Conservation (phyloP, 2,113 vertebrate species). For the Sciurus niger region DNA sequence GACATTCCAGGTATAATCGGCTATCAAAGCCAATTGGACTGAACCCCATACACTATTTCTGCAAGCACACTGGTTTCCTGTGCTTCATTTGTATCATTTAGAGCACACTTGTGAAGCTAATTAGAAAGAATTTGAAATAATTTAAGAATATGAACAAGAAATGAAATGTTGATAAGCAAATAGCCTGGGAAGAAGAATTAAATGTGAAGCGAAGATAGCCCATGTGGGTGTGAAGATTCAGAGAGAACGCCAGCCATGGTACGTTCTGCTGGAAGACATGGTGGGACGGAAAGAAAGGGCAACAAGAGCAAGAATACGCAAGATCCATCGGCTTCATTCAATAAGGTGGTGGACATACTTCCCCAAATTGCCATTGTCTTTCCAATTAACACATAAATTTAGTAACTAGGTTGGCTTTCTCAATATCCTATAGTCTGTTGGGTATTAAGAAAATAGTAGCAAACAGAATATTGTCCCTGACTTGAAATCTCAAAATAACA, state of each 20-base stretch:
- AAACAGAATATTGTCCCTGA: not conserved
- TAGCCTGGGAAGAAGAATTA: not conserved
- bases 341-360: not conserved
- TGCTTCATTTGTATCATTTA: not conserved
- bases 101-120: not conserved
- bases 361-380: not conserved
- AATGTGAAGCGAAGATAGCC: not conserved
- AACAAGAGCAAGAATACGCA: not conserved
- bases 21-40: slow-evolving; percentile 66
- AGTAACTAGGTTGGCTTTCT: not conserved
- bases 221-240: not conserved
- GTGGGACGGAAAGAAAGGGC: no score
- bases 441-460: not conserved
- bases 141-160: slow-evolving; percentile 47
- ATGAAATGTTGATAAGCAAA: slow-evolving; percentile 48
- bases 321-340: not conserved
- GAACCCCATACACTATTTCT: not conserved
- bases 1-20: slow-evolving; percentile 8
- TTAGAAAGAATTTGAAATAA: slow-evolving; percentile 68
- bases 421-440: not conserved
- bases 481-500: not conserved
- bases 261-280: fast-evolving
- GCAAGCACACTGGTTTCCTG: not conserved
- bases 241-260: not conserved
- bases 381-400: not conserved